Percentiles rank a stretch among this genome's conserved stretches.
Evolutionary conservation across 2,797 vertebrate genomes (phyloP).

Genomic region (Taeniopygia guttata): DNA sequence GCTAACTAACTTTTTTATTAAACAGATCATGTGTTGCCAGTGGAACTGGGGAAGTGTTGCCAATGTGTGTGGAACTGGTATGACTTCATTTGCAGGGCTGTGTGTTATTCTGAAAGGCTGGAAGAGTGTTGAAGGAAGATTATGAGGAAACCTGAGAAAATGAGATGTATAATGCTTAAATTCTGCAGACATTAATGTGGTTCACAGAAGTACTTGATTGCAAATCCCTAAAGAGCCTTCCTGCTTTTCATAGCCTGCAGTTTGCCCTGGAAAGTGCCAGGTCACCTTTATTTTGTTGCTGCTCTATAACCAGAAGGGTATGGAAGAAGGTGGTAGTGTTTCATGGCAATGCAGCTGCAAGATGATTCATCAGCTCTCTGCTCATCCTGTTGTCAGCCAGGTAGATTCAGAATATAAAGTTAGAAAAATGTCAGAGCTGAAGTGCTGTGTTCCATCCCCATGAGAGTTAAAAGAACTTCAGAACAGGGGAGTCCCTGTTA

Average conservation of each 20-base stretch:
- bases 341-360: background rate
- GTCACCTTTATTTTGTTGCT: background rate
- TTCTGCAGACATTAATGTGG: background rate
- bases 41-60: background rate
- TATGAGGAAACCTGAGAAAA: background rate
- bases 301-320: background rate
- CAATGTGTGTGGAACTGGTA: background rate
- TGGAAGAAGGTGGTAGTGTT: background rate
- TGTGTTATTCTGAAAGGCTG: background rate
- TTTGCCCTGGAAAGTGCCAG: background rate
- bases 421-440: background rate
- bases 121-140: background rate
- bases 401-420: background rate
- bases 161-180: background rate
- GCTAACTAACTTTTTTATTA: background rate
- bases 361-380: background rate
- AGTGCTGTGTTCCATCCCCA: background rate
- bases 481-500: background rate
- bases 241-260: background rate
- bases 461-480: background rate
- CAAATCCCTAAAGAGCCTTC: background rate
- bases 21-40: background rate
- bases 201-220: background rate
- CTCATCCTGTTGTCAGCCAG: background rate
- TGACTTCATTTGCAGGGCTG: background rate